phyloP scores from a whole-genome alignment of 2,113 vertebrate species.

The Bagarius yarrelli region DNA sequence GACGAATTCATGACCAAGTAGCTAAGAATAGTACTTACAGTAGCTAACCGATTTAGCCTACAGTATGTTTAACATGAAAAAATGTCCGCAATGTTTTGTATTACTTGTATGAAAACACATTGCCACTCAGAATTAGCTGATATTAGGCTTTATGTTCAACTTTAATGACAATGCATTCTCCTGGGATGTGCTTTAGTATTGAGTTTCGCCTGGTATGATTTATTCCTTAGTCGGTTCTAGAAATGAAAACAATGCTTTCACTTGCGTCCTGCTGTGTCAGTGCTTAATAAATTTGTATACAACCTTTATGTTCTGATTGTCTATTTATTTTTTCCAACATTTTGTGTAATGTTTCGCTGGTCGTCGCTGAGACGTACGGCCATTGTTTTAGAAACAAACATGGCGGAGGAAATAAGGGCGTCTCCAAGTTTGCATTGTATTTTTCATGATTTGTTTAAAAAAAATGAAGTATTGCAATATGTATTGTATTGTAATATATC shows the following conservation, averaged over 20 bases:
- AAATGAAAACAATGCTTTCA: slow-evolving; percentile 45
- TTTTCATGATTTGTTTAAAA: no score
- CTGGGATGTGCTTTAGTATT: slow-evolving; percentile 35
- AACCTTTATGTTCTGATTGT: slow-evolving; percentile 36
- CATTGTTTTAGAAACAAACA: no score
- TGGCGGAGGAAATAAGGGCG: no score
- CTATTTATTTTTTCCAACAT: background rate
- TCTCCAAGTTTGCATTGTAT: no score
- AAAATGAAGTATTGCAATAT: no score
- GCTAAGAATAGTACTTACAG: slow-evolving; percentile 50
- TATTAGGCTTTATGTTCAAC: slow-evolving; percentile 14
- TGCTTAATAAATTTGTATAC: slow-evolving; percentile 61
- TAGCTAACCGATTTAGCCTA: slow-evolving; percentile 45
- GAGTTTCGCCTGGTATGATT: slow-evolving; percentile 32
- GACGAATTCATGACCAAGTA: slow-evolving; percentile 23
- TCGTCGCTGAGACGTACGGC: no score
- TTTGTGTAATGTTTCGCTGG: no score
- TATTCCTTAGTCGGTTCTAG: slow-evolving; percentile 51
- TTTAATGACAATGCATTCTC: slow-evolving; percentile 41
- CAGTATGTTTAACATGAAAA: slow-evolving; percentile 18
- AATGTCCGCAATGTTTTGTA: slow-evolving; percentile 16
- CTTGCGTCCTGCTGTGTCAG: slow-evolving; percentile 47
- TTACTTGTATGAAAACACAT: slow-evolving; percentile 41
- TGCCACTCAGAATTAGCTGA: slow-evolving; percentile 20
- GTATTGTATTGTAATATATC: no score